Conservation (phyloP, 2,797 vertebrate genomes). For the Mus caroli region DNA sequence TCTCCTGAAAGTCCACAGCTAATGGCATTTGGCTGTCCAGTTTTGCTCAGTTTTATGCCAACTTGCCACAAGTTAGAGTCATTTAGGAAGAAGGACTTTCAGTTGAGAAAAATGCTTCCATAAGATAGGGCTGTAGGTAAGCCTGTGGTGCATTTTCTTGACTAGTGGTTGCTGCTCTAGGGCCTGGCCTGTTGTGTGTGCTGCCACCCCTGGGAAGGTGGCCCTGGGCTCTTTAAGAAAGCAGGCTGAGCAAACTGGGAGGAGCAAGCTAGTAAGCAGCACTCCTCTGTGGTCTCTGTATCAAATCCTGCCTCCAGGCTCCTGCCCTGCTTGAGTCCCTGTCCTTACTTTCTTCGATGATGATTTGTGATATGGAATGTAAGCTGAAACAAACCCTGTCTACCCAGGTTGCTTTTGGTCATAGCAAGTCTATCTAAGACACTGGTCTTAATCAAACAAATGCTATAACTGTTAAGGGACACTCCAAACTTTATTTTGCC, state of each 20-base stretch:
- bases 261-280: not conserved
- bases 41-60: not conserved
- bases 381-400: not conserved
- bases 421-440: not conserved
- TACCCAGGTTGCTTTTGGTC: not conserved
- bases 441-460: not conserved
- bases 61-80: not conserved
- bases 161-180: not conserved
- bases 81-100: not conserved
- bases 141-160: too few relatives aligned
- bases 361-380: not conserved
- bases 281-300: not conserved
- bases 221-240: not conserved
- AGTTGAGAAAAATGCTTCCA: not conserved
- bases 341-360: not conserved
- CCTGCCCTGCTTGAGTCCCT: not conserved
- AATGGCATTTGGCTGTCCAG: not conserved
- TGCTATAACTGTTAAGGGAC: not conserved
- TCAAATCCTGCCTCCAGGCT: not conserved
- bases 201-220: not conserved
- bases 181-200: too few relatives aligned
- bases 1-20: not conserved
- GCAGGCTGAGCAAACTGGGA: not conserved
- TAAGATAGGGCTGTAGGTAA: not conserved
- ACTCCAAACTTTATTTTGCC: slow-evolving; percentile 48